Base-by-base conservation (phyloP, 2,113 vertebrate genomes). In the Phyllopteryx taeniolatus region DNA sequence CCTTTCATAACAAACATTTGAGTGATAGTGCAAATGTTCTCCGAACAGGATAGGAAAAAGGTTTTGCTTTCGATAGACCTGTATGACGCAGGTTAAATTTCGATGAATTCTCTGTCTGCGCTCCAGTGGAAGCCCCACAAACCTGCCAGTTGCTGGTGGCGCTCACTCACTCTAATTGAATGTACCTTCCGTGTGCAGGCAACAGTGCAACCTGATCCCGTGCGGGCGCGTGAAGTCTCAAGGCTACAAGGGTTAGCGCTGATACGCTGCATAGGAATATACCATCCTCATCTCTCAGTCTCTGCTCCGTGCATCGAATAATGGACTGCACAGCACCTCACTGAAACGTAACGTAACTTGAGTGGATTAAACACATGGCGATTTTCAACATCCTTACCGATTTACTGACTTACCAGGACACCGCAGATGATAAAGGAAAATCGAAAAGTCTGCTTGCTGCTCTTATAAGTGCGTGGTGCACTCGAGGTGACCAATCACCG, bases 151-250 rank as follows among this genome's bases (percentile, higher is more conserved):
- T 63, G 61, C 61, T 88, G 69, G 86, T 91, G 76, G 65, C 80
- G 72, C 84, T 88, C 83, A 69, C 10, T 78, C 79, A 69, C 10
- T 78, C 79, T 87, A 87, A 91, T 89, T 90, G 20, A 90, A 86
- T 88, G 86, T 80, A 71, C 70, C 70, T 79, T 14, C 56, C 39
- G 85, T 53, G 70, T 80, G 77, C 82, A 82, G 72, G 70, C 27
- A 27, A 27, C 71, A 79, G 76, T 57, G 74, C 64, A 89, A 86
- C 56, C 67, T 81, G 81, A 90, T 85, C 82, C 72, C n/a, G 51
- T 70, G 75, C 47, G 35, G 4, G 27, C 27, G 27, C 27, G 27
- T 27, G 27, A 27, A 27, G 27, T 27, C 27, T 68, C 33, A 68
- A 68, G 17, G 27, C 47, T n/a, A 8, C 2, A 11, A 63, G 39